Evolutionary conservation across 2,113 vertebrate genomes (phyloP).

Genomic region (Toxotes chatareus): DNA sequence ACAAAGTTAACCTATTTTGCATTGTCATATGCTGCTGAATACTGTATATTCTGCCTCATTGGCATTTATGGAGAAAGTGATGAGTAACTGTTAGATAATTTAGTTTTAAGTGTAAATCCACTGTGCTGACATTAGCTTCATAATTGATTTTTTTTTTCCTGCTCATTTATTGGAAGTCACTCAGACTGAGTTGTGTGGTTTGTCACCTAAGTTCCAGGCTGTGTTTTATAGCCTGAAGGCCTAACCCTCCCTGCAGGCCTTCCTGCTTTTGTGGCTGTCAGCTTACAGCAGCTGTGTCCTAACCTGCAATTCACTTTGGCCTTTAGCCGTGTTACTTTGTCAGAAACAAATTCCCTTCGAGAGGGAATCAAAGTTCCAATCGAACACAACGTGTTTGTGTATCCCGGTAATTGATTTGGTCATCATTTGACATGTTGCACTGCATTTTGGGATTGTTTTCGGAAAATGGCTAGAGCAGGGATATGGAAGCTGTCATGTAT

Average conservation of each 20-base stretch:
- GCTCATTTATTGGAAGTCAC: background rate
- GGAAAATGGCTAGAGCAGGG: conserved; percentile 10
- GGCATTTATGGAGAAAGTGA: background rate
- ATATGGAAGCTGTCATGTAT: conserved; percentile 16
- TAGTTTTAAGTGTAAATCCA: background rate
- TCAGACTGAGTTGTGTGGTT: background rate
- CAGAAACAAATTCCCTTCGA: conserved; percentile 29
- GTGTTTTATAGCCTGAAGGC: background rate
- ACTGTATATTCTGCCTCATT: too few relatives aligned
- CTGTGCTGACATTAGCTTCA: background rate
- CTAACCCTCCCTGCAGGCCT: background rate
- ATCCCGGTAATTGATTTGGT: conserved; percentile 5
- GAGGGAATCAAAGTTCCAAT: background rate
- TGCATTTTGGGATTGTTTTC: conserved; percentile 32
- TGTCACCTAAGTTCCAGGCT: background rate
- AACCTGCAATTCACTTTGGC: conserved; percentile 12
- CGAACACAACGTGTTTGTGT: background rate
- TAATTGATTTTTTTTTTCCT: background rate
- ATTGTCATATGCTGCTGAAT: too few relatives aligned
- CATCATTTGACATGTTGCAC: background rate
- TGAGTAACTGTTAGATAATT: background rate
- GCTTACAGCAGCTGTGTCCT: conserved; percentile 19
- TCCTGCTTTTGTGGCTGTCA: conserved; percentile 1
- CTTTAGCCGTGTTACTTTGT: conserved; percentile 16
- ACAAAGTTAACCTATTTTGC: background rate